phyloP scores from a whole-genome alignment of 1,140 invertebrate species.

The Drosophila nasuta region DNA sequence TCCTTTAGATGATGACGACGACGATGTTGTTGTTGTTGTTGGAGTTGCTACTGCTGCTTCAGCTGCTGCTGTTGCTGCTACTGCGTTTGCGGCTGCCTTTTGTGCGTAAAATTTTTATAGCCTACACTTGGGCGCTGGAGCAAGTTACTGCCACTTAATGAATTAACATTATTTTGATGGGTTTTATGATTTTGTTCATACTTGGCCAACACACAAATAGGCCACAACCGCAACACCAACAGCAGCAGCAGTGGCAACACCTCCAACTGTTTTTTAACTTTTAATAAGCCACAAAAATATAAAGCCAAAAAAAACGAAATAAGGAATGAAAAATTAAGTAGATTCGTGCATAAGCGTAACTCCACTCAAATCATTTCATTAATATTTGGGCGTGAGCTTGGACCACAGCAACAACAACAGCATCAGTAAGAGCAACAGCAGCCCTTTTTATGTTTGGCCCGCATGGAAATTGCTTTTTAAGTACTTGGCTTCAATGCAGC shows the following conservation, averaged over 20 bases:
- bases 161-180: slow-evolving; percentile 84
- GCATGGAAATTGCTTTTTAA: slow-evolving; percentile 79
- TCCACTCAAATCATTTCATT: slow-evolving; percentile 83
- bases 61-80: slow-evolving; percentile 1
- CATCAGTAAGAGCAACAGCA: slow-evolving; percentile 24
- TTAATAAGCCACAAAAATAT: slow-evolving; percentile 74
- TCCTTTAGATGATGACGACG: slow-evolving; percentile 27
- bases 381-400: slow-evolving; percentile 62
- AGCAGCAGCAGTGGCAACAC: slow-evolving; percentile 42
- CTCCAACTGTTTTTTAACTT: slow-evolving; percentile 63
- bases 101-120: slow-evolving; percentile 82
- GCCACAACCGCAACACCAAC: slow-evolving; percentile 13
- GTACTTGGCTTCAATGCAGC: slow-evolving; percentile 78
- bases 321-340: slow-evolving; percentile 49
- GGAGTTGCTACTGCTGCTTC: slow-evolving; percentile 3
- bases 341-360: slow-evolving; percentile 69
- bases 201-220: slow-evolving; percentile 31
- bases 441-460: slow-evolving; percentile 51
- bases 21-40: background rate
- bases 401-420: slow-evolving; percentile 30
- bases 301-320: slow-evolving; percentile 33
- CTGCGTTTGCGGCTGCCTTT: slow-evolving; percentile 48
- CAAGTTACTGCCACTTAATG: slow-evolving; percentile 83
- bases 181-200: slow-evolving; percentile 79
- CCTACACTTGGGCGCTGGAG: slow-evolving; percentile 76